Percentiles rank a stretch among this genome's conserved stretches.
Evolutionary conservation across 2,113 vertebrate genomes (phyloP).

Genomic region (Laticauda colubrina): DNA sequence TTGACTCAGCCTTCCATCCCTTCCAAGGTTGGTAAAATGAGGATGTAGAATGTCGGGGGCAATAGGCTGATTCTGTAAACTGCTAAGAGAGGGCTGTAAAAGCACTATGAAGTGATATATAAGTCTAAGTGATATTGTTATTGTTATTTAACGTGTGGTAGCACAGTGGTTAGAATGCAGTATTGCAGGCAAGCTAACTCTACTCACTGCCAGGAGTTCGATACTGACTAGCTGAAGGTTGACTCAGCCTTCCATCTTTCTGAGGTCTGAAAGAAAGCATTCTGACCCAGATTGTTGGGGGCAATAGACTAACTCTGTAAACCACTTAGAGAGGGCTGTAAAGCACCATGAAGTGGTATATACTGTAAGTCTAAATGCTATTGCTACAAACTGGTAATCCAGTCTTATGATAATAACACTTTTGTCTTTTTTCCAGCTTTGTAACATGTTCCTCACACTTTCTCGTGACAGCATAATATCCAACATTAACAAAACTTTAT

Average conservation of each 20-base stretch:
- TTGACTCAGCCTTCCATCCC: neutral
- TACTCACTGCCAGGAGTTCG: too few species aligned
- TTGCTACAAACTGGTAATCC: neutral
- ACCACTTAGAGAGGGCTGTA: too few species aligned
- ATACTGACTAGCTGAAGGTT: too few species aligned
- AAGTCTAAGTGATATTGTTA: neutral
- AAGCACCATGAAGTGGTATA: neutral
- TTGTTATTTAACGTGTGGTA: too few species aligned
- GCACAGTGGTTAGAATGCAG: too few species aligned
- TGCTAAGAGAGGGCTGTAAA: neutral
- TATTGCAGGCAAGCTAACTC: too few species aligned
- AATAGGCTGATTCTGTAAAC: neutral
- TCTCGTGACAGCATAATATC: constrained; percentile 36
- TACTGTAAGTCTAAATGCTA: neutral
- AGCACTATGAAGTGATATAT: neutral
- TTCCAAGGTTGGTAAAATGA: neutral
- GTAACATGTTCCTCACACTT: constrained; percentile 24
- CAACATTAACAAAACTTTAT: constrained; percentile 24
- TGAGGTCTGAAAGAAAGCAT: too few species aligned
- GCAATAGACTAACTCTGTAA: too few species aligned
- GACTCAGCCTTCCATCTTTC: too few species aligned
- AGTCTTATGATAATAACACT: neutral
- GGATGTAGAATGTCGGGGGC: neutral
- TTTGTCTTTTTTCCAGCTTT: neutral
- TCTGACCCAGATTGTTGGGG: too few species aligned